phyloP scores from a whole-genome alignment of 35 echinoderm and acorn worm genomes.

The Lytechinus variegatus region DNA sequence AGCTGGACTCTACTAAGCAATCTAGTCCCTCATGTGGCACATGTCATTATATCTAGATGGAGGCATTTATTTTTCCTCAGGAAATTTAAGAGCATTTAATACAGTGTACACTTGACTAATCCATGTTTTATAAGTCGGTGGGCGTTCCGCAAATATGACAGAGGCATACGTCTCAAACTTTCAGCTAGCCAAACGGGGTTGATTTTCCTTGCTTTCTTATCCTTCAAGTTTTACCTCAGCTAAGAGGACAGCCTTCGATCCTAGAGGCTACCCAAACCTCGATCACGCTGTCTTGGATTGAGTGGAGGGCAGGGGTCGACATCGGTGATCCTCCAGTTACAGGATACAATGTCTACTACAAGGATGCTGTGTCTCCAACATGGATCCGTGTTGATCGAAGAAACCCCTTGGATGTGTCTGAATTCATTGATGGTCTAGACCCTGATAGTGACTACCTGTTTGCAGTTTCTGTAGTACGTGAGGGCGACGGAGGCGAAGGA shows the following conservation, averaged over 20 bases:
- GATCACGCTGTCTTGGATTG: background rate
- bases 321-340: background rate
- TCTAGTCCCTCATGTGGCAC: too few relatives aligned
- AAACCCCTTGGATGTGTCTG: background rate
- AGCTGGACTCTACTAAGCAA: too few relatives aligned
- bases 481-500: background rate
- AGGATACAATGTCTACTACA: constrained; percentile 2
- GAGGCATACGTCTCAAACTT: too few relatives aligned
- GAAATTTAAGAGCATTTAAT: too few relatives aligned
- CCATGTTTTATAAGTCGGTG: too few relatives aligned
- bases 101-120: too few relatives aligned
- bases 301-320: background rate
- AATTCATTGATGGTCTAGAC: background rate
- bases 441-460: background rate
- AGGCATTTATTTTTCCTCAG: too few relatives aligned
- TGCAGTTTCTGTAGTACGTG: background rate
- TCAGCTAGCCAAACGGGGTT: too few relatives aligned
- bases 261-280: background rate
- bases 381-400: background rate
- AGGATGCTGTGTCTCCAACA: background rate
- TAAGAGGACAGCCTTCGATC: background rate
- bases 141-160: too few relatives aligned
- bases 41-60: too few relatives aligned
- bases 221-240: background rate
- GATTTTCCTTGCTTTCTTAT: background rate